Evolutionary conservation across 2,797 vertebrate genomes (phyloP).

Genomic region (Todus mexicanus): DNA sequence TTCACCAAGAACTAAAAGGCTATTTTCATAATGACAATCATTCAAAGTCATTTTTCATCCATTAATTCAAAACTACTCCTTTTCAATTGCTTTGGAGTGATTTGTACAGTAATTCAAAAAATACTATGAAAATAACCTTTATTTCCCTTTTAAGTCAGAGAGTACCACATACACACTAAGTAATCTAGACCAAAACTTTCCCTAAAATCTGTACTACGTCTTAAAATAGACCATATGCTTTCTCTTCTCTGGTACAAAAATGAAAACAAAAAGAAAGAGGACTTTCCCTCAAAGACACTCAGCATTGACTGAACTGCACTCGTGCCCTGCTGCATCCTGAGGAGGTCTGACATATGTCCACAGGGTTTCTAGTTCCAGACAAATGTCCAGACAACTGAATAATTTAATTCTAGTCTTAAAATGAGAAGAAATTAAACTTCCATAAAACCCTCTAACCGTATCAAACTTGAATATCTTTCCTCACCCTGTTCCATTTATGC

Average conservation of each 20-base stretch:
- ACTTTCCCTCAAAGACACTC: background rate
- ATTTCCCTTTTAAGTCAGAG: slow-evolving; percentile 4
- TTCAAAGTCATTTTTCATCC: slow-evolving; percentile 11
- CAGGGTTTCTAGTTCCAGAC: background rate
- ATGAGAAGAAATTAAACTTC: slow-evolving; percentile 35
- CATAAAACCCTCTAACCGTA: background rate
- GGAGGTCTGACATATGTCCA: background rate
- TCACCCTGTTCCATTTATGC: background rate
- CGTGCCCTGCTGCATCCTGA: background rate
- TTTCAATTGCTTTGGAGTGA: background rate
- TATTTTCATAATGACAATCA: slow-evolving; percentile 9
- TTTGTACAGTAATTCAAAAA: slow-evolving; percentile 4
- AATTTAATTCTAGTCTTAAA: background rate
- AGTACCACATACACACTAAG: background rate
- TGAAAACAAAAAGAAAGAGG: background rate
- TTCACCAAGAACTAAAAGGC: background rate
- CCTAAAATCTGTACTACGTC: background rate
- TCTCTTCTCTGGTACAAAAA: background rate
- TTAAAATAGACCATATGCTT: background rate
- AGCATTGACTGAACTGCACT: background rate
- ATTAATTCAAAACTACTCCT: background rate
- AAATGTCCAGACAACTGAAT: background rate
- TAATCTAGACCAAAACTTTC: background rate
- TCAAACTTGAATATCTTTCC: background rate
- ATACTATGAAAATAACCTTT: slow-evolving; percentile 1